These are phyloP conservation scores for Emydoidea blandingii DNA, from an alignment of 2,797 vertebrate genomes.

Conservation along the genomic window DNA sequence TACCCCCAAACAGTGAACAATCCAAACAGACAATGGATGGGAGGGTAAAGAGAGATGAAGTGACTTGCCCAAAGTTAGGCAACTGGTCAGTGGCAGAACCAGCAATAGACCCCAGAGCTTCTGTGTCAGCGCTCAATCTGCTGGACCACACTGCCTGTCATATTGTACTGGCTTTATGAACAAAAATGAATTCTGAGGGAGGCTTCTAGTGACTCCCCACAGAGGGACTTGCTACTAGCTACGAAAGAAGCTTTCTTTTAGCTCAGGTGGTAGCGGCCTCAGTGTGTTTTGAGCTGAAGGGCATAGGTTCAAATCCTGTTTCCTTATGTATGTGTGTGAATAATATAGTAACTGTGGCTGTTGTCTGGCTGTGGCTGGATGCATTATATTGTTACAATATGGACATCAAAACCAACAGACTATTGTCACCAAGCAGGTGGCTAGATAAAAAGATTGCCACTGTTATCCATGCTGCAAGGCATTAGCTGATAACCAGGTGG, in stretches of 20 bases:
- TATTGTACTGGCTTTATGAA: neutral
- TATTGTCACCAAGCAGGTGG: neutral
- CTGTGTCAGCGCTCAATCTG: neutral
- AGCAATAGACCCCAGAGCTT: neutral
- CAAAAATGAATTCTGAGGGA: neutral
- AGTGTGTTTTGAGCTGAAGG: neutral
- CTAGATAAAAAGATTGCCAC: neutral
- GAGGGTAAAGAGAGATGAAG: neutral
- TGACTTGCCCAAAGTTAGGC: neutral
- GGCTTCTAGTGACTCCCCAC: neutral
- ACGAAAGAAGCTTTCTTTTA: neutral
- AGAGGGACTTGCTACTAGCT: neutral
- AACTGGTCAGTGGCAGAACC: neutral
- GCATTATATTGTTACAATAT: neutral
- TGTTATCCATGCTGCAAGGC: neutral
- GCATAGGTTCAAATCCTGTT: neutral
- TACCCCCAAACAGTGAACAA: neutral
- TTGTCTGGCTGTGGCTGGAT: fast-evolving
- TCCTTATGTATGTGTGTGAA: neutral
- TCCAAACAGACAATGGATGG: neutral
- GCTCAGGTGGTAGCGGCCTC: neutral
- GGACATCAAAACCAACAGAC: neutral
- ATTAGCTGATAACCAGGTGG: too few species aligned
- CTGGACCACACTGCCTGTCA: neutral
- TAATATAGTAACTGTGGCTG: neutral